phyloP scores from a whole-genome alignment of 2,797 vertebrate species.

The Ispidina lecontei region DNA sequence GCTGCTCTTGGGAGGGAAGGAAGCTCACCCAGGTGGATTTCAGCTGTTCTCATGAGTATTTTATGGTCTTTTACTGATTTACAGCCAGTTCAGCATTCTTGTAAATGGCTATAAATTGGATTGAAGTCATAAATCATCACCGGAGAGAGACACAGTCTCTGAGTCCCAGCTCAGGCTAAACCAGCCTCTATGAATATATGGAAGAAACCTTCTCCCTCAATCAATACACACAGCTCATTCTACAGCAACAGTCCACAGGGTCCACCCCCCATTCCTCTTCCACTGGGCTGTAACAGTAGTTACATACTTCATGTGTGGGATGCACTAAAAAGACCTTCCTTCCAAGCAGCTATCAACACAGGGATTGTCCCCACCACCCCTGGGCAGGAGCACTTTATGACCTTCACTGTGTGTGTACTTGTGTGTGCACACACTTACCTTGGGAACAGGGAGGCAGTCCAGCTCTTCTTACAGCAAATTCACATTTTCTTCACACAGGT shows the following conservation, averaged over 20 bases:
- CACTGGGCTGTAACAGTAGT: background rate
- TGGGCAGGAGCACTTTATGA: background rate
- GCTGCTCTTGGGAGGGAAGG: slow-evolving; percentile 71
- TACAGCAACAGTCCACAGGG: background rate
- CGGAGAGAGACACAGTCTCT: slow-evolving; percentile 71
- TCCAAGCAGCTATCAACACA: background rate
- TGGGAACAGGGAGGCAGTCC: background rate
- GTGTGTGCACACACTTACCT: accelerated
- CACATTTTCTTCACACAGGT: background rate
- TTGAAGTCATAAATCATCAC: slow-evolving; percentile 83
- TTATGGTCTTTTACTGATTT: slow-evolving; percentile 83
- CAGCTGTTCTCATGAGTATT: slow-evolving; percentile 81
- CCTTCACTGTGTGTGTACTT: background rate
- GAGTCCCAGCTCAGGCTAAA: slow-evolving; percentile 73
- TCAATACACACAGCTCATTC: slow-evolving; percentile 45
- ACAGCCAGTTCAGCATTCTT: slow-evolving; percentile 84
- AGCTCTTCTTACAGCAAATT: background rate
- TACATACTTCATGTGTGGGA: background rate
- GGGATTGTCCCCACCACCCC: background rate
- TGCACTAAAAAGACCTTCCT: background rate
- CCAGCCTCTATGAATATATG: slow-evolving; percentile 74
- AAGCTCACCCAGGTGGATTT: slow-evolving; percentile 79
- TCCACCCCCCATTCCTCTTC: background rate
- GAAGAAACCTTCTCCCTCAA: slow-evolving; percentile 73
- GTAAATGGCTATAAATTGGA: slow-evolving; percentile 85